phyloP scores from a whole-genome alignment of 2,888 invertebrate species.

The Scaptomyza cyrtandrae region DNA sequence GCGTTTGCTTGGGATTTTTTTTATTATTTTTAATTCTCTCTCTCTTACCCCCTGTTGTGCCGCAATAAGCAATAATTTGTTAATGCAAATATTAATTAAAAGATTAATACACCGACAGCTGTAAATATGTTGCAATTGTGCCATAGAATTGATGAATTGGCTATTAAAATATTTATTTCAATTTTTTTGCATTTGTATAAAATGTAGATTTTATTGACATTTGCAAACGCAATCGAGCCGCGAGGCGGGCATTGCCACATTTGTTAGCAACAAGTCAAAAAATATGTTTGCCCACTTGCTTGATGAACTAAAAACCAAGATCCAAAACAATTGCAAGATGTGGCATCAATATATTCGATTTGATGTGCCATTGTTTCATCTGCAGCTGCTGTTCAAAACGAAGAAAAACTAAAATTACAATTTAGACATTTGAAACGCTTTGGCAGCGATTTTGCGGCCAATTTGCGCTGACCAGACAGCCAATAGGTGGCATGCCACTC shows the following conservation, averaged over 20 bases:
- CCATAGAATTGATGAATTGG: slow-evolving; percentile 53
- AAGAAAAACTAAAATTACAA: slow-evolving; percentile 17
- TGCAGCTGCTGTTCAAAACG: slow-evolving; percentile 38
- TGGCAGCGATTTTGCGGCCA: slow-evolving; percentile 37
- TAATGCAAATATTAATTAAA: slow-evolving; percentile 78
- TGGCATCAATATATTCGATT: slow-evolving; percentile 27
- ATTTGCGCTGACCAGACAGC: slow-evolving; percentile 33
- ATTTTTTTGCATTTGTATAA: background rate
- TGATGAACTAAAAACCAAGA: slow-evolving; percentile 23
- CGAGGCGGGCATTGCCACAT: slow-evolving; percentile 49
- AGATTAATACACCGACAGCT: slow-evolving; percentile 61
- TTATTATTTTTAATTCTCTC: slow-evolving; percentile 3
- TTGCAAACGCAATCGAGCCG: slow-evolving; percentile 49
- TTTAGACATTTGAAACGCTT: slow-evolving; percentile 57
- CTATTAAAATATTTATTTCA: slow-evolving; percentile 35
- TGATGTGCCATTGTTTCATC: slow-evolving; percentile 37
- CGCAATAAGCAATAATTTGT: slow-evolving; percentile 64
- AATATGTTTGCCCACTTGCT: slow-evolving; percentile 49
- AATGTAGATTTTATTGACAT: slow-evolving; percentile 58
- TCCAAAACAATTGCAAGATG: slow-evolving; percentile 22
- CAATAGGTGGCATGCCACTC: slow-evolving; percentile 45
- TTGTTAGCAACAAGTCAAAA: slow-evolving; percentile 3
- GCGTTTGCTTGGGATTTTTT: slow-evolving; percentile 14
- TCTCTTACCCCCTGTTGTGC: slow-evolving; percentile 20
- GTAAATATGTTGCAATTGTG: slow-evolving; percentile 65